Evolutionary conservation across 2,888 invertebrate genomes (phyloP), one percentile per base, ranked within the genome.

Genomic region (Baccha elongata): DNA sequence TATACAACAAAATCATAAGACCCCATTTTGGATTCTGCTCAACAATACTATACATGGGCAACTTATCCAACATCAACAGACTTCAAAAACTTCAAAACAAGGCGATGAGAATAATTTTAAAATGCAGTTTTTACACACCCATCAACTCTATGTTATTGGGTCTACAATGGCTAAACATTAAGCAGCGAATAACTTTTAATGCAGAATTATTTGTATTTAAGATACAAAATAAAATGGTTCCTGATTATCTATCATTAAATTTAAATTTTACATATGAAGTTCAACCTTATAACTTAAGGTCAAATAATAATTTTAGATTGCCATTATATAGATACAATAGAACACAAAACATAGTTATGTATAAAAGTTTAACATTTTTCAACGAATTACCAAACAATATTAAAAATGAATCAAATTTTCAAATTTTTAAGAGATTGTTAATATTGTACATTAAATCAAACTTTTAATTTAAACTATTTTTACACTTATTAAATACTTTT

Each of bases 331-430:
- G 42, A 19, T 17, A 44, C 17, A 44, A n/a, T 19, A 19, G 19
- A 44, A 44, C 42, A 1, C 42, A 19, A 46, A 46, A 46, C 11
- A 46, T 46, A 21, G 8, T 46, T n/a, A 21, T 46, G 21, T 46
- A 46, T 5, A 46, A 46, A 46, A 3, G 21, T 3, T 10, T 46
- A 0, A 8, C 10, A 44, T 21, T 21, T 21, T 46, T 19, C 21
- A 21, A 46, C 15, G 21, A 46, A 21, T 15, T 46, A n/a, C 19
- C 44, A 19, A 46, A 11, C 11, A 8, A 46, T 3, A 46, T 46
- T 21, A 42, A 32, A 7, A 32, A 32, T 32, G 29, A 32, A 32
- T 8, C 29, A 32, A 32, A 32, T 32, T 32, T 32, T 7, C 5
- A 32, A 32, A 32, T 2, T 8, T 32, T 32, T 32, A 32, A 32